Base-by-base conservation (phyloP, 2,797 vertebrate genomes). In the Chrosomus eos region DNA sequence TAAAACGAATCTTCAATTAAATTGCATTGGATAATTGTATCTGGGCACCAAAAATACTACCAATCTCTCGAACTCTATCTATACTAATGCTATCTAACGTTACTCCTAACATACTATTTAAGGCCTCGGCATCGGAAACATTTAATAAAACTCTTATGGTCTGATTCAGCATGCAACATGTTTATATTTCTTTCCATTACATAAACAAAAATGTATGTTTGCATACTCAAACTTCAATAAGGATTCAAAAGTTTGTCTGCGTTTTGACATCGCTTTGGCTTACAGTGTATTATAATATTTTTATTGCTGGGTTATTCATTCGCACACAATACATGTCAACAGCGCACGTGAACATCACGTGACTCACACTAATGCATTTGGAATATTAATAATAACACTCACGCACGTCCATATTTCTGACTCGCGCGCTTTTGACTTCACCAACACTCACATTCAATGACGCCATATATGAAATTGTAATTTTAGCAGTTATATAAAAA, bases 401-500 rank as follows among this genome's bases (percentile, higher is more conserved):
- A 1, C 2, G 7, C 14, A 62, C 53, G 11, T 48, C 26, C 8
- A 11, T 13, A n/a, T 55, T 21, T 21, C 1, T 1, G 28, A 45
- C 58, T 64, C 23, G 33, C 23, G 7, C 4, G 28, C 4, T 5
- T 51, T 26, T 18, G 28, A 26, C 13, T 28, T 70, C 31, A 16
- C 9, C 8, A 4, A 67, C 43, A 51, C 6, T 40, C 16, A 36
- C 16, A 19, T 31, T 33, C 55, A 68, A 40, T 43, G 60, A 83
- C 31, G 60, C 72, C 75, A 18, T 60, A 26, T 33, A 80, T 8
- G 19, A 80, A 72, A 79, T 67, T 51, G 33, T 51, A 82, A 82
- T 82, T 76, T 91, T 85, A 90, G 0, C 45, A 0, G 81, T 85
- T 87, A 85, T 70, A 88, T 89, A 88, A 88, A 88, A 85, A n/a